Base-by-base conservation (phyloP, 1,140 invertebrate species). In the Aphelinus certus region DNA sequence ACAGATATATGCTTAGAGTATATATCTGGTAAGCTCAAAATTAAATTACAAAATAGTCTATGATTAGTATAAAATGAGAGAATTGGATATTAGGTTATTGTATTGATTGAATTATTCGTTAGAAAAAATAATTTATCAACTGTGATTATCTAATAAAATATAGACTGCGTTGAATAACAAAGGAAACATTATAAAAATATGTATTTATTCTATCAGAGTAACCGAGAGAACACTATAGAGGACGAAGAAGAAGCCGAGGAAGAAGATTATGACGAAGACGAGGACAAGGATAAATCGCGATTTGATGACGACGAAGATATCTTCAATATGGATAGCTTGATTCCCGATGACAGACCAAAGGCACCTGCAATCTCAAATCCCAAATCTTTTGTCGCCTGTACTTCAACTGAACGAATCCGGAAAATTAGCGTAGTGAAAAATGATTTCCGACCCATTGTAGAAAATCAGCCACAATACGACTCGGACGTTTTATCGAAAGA, bases 271-370 rank as follows among this genome's bases (percentile, higher is more conserved):
- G 73, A 75, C 42, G 55, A 71, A 46, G 66, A 77, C 7, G 77
- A 78, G 0, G 84, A 78, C 79, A 85, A 81, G 61, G 82, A 76
- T 80, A 85, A 81, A 9, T 73, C 75, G 7, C 58, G 61, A 10
- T 72, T 76, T 9, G 85, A 88, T 7, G 83, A 86, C 53, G 88
- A 89, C 2, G 88, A 90, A 49, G 92, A 92, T 55, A 89, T 93
- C 64, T 93, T 93, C 78, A 88, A 92, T 77, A 93, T 93, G 91
- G 92, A 93, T 51, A 90, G 89, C 62, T 83, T 92, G 1, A 90
- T 91, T 76, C 71, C 47, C 43, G 90, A 91, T 46, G 88, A 89
- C 0, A 85, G 85, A 46, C 45, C 78, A 7, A 79, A 81, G 9
- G 66, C 76, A 61, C 56, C 63, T 48, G 48, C 68, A 4, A 71